Conservation (phyloP, 2,888 invertebrate species). For the Nematopogon swammerdamellus region DNA sequence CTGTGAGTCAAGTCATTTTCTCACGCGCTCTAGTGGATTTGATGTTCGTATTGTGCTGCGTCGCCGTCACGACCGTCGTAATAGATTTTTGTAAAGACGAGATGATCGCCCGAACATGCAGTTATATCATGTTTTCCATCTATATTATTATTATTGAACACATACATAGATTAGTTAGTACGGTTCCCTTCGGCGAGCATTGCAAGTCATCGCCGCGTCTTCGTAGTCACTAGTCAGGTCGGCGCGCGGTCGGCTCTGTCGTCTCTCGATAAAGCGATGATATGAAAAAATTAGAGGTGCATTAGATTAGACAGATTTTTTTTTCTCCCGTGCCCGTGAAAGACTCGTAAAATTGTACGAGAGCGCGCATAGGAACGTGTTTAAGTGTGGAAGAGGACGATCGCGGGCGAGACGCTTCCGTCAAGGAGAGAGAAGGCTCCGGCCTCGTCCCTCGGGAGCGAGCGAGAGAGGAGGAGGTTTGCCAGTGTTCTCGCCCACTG, state of each 20-base stretch:
- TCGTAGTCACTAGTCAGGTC: no score
- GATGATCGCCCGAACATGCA: neutral
- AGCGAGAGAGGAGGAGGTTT: slow-evolving; percentile 24
- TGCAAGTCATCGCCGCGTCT: neutral
- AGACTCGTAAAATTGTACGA: slow-evolving; percentile 21
- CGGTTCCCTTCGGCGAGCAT: neutral
- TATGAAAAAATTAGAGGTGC: no score
- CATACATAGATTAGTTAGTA: no score
- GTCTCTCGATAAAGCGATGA: neutral
- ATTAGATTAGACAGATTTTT: no score
- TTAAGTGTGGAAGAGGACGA: slow-evolving; percentile 40
- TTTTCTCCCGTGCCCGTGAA: no score
- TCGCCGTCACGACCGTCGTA: neutral
- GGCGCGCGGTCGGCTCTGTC: neutral
- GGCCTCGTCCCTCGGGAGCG: neutral
- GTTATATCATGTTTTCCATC: neutral
- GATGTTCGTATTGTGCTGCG: neutral
- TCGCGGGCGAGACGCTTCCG: slow-evolving; percentile 24
- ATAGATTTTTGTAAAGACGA: neutral
- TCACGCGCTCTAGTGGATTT: neutral
- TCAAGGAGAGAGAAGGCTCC: slow-evolving; percentile 15
- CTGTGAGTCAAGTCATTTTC: neutral
- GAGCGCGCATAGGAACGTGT: slow-evolving; percentile 52
- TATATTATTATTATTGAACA: neutral
- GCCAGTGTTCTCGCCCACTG: slow-evolving; percentile 20